Base-by-base conservation (phyloP, 2,888 invertebrate genomes). In the Stenchaetothrips biformis region DNA sequence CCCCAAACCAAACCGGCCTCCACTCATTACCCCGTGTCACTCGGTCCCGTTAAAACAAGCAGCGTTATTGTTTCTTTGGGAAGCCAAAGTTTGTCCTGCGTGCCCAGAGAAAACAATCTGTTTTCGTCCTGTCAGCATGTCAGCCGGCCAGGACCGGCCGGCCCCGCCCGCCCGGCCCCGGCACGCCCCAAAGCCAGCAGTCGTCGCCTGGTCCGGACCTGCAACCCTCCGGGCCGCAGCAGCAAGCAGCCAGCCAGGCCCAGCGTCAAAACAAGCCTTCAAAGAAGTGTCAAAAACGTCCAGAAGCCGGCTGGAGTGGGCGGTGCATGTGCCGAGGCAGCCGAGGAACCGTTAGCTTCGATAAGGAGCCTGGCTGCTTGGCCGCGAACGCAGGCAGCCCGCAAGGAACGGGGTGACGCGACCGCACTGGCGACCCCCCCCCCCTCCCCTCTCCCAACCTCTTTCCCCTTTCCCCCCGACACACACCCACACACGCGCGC, bases 231-330 rank as follows among this genome's bases (percentile, higher is more conserved):
- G 37, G 37, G 1, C 37, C 4, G 37, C 37, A 37, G 37, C 37
- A 37, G 4, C 37, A 37, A 4, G 37, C 37, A 4, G 37, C 2
- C 37, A 4, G 37, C 37, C 37, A 37, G 37, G 37, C 37, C 37
- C 37, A 37, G 37, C 67, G 67, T 74, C 67, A 74, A 74, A 74
- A 74, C 67, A 74, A 74, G 25, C 25, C 67, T 74, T 25, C 67
- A 74, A n/a, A 21, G 67, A 21, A 74, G 67, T 74, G 67, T 37
- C 37, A 37, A 37, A 53, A 53, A 13, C 16, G 53, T 21, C 67
- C 21, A 8, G n/a, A 8, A 21, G 67, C 16, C 37, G 37, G 37
- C 37, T 37, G 37, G 37, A 37, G 37, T 37, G 53, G 13, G 11
- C 53, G 53, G 53, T 53, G 53, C 53, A 13, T 16, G 53, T 4